Evolutionary conservation across 2,113 vertebrate genomes (phyloP), one percentile per base, ranked within the genome.

Genomic region (Hyperopisus bebe): DNA sequence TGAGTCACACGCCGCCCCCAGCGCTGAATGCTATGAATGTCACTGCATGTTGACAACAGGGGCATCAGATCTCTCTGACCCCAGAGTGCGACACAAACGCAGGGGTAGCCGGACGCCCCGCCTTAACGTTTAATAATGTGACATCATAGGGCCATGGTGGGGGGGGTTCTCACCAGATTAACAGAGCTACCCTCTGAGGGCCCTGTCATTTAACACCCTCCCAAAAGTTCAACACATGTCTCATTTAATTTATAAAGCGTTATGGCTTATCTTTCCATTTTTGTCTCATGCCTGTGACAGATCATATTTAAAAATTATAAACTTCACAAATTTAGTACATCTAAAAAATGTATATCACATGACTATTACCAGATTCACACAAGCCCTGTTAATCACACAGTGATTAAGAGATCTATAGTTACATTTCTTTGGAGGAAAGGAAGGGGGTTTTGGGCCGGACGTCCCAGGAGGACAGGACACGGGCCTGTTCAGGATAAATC

Each of bases 61-160:
- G 50, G 47, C n/a, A 27, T 27, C 46, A 50, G 90, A 91, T 90
- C 92, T 91, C 90, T 39, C 90, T 66, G 88, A 44, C 91, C 91
- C 89, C 58, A 4, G 42, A 8, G 24, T 48, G 17, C 5, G 17
- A 89, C 90, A 48, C 91, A 91, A 92, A 93, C 92, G 89, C 84
- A 0, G 89, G 88, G 85, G 89, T 31, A 55, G 86, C 8, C 0
- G 8, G 82, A 39, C 92, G 89, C 88, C 39, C 91, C 46, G 92
- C 90, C 90, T 31, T 77, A 31, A 89, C 90, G 51, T 93, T 93
- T 91, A 92, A 92, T 92, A 93, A 91, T 86, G 80, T 91, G 90
- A 90, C 90, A 93, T 95, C 91, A 93, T 89, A 88, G 48, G 83
- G 74, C 90, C 88, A 93, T 89, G 92, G 77, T 1, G 35, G 77